These are phyloP conservation scores for Apodemus speciosus DNA, from an alignment of 2,113 vertebrate genomes.

Conservation along the genomic window DNA sequence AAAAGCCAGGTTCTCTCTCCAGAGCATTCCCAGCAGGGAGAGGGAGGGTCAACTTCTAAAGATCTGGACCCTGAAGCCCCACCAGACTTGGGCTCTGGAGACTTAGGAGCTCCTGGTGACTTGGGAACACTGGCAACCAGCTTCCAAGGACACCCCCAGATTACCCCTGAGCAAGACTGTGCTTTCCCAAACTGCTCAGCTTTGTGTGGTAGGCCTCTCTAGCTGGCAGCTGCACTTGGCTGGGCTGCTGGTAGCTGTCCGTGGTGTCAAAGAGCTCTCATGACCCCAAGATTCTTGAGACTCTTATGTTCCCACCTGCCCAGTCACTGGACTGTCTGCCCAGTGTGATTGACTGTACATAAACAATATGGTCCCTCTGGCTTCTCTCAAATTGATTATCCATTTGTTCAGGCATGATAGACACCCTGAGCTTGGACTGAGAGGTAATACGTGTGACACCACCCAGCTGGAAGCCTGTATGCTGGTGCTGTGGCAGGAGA, in stretches of 20 bases:
- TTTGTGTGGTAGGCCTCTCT: too few relatives aligned
- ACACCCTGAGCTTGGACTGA: too few relatives aligned
- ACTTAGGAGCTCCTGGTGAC: neutral
- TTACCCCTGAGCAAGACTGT: neutral
- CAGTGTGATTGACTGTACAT: neutral
- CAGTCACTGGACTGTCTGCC: neutral
- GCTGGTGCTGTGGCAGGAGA: too few relatives aligned
- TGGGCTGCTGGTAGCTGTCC: neutral
- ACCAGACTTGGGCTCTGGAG: neutral
- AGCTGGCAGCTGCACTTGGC: neutral
- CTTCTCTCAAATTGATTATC: rapidly evolving
- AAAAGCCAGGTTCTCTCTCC: neutral
- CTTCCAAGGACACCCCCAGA: neutral
- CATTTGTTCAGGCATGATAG: neutral
- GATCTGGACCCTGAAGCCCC: neutral
- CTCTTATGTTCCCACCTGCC: neutral
- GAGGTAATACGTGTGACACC: neutral
- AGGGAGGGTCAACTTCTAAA: neutral
- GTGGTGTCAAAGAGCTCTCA: neutral
- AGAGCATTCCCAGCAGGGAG: neutral
- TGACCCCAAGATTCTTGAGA: neutral
- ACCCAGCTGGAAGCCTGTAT: neutral
- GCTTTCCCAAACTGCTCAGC: neutral
- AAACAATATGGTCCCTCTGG: neutral
- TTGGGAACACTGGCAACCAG: neutral